These are phyloP conservation scores for Agrotis clavis DNA, from an alignment of 2,888 invertebrate genomes.

Conservation along the genomic window DNA sequence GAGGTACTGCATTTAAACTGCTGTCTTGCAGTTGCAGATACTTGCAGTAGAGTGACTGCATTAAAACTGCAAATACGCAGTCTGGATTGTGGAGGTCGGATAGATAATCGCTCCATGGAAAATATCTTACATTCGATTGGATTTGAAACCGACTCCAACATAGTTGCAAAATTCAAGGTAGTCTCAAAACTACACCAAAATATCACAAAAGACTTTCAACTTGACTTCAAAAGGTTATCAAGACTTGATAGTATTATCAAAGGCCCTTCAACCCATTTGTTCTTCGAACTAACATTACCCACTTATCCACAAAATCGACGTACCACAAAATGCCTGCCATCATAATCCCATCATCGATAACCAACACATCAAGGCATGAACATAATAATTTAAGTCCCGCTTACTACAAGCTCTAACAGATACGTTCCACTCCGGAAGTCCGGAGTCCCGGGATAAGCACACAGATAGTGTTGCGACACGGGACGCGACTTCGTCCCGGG, in stretches of 20 bases:
- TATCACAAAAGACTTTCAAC: too few relatives aligned
- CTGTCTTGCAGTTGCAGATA: too few relatives aligned
- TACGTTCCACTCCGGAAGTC: slow-evolving; percentile 57
- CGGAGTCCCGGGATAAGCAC: slow-evolving; percentile 58
- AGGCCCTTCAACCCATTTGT: slow-evolving; percentile 10
- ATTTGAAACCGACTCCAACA: neutral
- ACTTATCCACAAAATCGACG: slow-evolving; percentile 6
- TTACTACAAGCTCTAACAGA: slow-evolving; percentile 47
- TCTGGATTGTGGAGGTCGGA: too few relatives aligned
- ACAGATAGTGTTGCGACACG: slow-evolving; percentile 60
- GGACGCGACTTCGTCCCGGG: slow-evolving; percentile 48
- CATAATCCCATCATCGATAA: slow-evolving; percentile 56
- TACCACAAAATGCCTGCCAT: slow-evolving; percentile 35
- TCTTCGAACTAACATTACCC: slow-evolving; percentile 1
- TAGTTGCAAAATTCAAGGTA: neutral
- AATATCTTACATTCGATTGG: neutral
- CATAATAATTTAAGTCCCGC: slow-evolving; percentile 56
- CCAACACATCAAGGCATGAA: slow-evolving; percentile 33
- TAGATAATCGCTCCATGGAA: neutral
- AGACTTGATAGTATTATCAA: neutral
- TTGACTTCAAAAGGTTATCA: neutral
- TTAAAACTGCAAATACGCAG: too few relatives aligned
- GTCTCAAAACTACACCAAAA: neutral
- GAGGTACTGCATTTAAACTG: too few relatives aligned
- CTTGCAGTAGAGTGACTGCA: too few relatives aligned